These are phyloP conservation scores for Actenoides lindsayi DNA, from an alignment of 2,113 vertebrate genomes.

Conservation along the genomic window DNA sequence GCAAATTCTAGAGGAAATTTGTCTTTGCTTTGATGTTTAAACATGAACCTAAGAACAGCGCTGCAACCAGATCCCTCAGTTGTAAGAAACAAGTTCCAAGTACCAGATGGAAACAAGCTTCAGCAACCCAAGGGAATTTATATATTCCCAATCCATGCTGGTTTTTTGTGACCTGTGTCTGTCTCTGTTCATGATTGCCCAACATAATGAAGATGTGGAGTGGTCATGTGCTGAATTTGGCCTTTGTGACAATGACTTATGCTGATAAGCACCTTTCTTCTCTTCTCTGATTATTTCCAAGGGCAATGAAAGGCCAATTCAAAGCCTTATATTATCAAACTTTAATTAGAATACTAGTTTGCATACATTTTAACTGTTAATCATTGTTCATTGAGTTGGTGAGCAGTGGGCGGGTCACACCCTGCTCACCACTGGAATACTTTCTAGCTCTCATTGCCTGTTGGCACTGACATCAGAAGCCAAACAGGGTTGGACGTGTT, in stretches of 20 bases:
- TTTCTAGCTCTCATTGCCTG: neutral
- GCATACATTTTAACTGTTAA: slow-evolving; percentile 75
- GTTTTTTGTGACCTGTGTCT: neutral
- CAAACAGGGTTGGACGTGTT: neutral
- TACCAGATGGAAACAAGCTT: neutral
- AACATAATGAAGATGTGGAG: neutral
- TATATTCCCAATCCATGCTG: neutral
- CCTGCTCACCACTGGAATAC: neutral
- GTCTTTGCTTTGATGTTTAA: neutral
- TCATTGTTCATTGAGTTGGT: slow-evolving; percentile 45
- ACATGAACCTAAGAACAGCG: neutral
- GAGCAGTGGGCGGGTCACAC: slow-evolving; percentile 53
- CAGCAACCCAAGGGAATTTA: neutral
- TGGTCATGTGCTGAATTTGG: neutral
- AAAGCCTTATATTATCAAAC: slow-evolving; percentile 69
- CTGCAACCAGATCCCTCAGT: neutral
- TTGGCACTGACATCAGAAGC: neutral
- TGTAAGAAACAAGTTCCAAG: neutral
- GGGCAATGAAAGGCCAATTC: slow-evolving; percentile 62
- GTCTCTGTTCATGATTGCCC: neutral
- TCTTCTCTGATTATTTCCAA: slow-evolving; percentile 69
- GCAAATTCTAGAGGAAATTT: neutral
- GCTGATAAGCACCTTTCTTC: slow-evolving; percentile 49
- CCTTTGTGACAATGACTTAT: slow-evolving; percentile 63
- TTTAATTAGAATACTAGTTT: slow-evolving; percentile 73